phyloP scores from a whole-genome alignment of 2,113 vertebrate genomes.

The Pleuronectes platessa region DNA sequence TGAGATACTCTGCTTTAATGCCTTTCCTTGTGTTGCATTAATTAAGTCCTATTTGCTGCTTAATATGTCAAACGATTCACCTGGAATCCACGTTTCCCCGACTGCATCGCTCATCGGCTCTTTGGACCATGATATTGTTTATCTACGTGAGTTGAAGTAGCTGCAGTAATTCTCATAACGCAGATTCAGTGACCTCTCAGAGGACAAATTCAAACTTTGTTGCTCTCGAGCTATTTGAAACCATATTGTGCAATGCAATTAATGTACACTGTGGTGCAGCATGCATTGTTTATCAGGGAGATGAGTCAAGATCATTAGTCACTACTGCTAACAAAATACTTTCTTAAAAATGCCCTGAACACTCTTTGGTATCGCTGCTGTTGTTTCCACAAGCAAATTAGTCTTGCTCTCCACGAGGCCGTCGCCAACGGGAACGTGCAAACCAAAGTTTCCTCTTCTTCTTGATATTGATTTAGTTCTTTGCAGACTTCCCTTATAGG shows the following conservation, averaged over 20 bases:
- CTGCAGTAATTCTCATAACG: slow-evolving; percentile 45
- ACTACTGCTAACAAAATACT: background rate
- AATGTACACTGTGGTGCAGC: slow-evolving; percentile 7
- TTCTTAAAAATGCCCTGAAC: slow-evolving; percentile 10
- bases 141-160: slow-evolving; percentile 40
- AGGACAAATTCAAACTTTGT: slow-evolving; percentile 38
- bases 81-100: slow-evolving; percentile 38
- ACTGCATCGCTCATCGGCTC: slow-evolving; percentile 34
- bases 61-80: slow-evolving; percentile 54
- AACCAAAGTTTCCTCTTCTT: slow-evolving; percentile 10
- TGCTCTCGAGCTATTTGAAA: slow-evolving; percentile 27
- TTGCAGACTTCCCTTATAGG: background rate
- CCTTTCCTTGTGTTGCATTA: slow-evolving; percentile 45
- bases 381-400: slow-evolving; percentile 9
- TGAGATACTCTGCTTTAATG: slow-evolving; percentile 36
- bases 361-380: background rate
- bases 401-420: slow-evolving; percentile 5
- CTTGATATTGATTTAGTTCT: slow-evolving; percentile 3
- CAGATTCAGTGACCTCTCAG: slow-evolving; percentile 40
- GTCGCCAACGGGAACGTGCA: background rate
- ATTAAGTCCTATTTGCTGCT: slow-evolving; percentile 56
- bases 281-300: slow-evolving; percentile 10
- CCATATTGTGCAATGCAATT: background rate
- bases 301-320: slow-evolving; percentile 19
- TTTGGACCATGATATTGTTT: slow-evolving; percentile 46